phyloP scores from a whole-genome alignment of 1,140 invertebrate genomes.

The Dendroctonus ponderosae region DNA sequence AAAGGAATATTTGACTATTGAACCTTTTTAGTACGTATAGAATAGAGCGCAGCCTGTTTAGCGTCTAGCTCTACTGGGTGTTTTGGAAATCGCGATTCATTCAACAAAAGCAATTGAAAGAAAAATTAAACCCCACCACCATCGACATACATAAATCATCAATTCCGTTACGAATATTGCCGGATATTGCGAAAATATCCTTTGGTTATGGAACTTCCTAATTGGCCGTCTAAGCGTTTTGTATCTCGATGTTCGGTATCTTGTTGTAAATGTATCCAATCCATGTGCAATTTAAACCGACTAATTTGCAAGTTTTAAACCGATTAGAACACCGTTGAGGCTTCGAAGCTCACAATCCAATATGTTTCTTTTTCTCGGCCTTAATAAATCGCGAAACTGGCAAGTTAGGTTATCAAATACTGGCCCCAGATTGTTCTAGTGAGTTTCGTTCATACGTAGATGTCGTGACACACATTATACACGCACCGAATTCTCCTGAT shows the following conservation, averaged over 20 bases:
- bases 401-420: conserved; percentile 3
- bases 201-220: too few species aligned
- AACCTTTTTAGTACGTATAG: conserved; percentile 3
- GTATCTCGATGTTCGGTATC: conserved; percentile 6
- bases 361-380: conserved; percentile 2
- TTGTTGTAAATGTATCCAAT: conserved; percentile 10
- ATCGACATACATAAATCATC: too few species aligned
- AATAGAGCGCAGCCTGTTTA: not conserved
- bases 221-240: not conserved
- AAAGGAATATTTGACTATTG: too few species aligned
- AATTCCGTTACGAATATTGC: too few species aligned
- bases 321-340: not conserved
- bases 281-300: conserved; percentile 9
- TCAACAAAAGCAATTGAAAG: too few species aligned
- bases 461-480: not conserved
- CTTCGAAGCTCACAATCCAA: conserved; percentile 1
- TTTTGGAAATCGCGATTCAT: not conserved
- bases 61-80: not conserved
- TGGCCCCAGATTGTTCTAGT: conserved; percentile 26
- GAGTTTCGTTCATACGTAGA: not conserved
- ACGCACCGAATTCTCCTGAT: not conserved
- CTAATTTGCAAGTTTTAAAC: conserved; percentile 22
- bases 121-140: too few species aligned
- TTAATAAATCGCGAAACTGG: conserved; percentile 4
- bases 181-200: too few species aligned